Conservation (phyloP, 2,797 vertebrate genomes). For the Hafferia zeledoni region DNA sequence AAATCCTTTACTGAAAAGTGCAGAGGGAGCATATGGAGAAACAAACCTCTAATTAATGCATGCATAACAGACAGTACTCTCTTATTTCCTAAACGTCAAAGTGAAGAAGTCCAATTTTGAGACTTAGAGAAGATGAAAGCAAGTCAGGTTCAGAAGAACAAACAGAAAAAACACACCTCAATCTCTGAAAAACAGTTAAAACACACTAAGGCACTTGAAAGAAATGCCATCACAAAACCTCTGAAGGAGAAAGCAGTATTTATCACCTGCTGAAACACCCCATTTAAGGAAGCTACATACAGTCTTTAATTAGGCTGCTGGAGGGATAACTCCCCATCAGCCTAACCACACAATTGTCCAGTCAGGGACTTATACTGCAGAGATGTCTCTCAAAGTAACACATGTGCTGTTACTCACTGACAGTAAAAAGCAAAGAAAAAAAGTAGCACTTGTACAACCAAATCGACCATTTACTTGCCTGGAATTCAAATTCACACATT, state of each 20-base stretch:
- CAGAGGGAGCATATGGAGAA: neutral
- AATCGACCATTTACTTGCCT: accelerated
- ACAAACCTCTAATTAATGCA: neutral
- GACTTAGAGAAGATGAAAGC: neutral
- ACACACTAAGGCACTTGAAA: neutral
- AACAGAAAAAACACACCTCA: neutral
- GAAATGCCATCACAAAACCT: neutral
- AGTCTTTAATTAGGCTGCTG: neutral
- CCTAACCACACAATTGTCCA: neutral
- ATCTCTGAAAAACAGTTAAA: neutral
- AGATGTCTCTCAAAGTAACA: neutral
- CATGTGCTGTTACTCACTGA: neutral
- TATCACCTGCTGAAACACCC: neutral
- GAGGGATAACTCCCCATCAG: neutral
- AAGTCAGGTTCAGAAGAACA: neutral
- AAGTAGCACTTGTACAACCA: neutral
- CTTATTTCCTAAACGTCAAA: neutral
- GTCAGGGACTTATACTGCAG: neutral
- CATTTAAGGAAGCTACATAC: neutral
- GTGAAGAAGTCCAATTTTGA: neutral
- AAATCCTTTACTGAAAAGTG: neutral
- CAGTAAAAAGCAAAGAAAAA: neutral
- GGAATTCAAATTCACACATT: neutral
- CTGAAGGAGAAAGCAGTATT: neutral
- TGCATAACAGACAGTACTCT: neutral